Conservation (phyloP, 2,797 vertebrate genomes). For the Lacerta bilineata region DNA sequence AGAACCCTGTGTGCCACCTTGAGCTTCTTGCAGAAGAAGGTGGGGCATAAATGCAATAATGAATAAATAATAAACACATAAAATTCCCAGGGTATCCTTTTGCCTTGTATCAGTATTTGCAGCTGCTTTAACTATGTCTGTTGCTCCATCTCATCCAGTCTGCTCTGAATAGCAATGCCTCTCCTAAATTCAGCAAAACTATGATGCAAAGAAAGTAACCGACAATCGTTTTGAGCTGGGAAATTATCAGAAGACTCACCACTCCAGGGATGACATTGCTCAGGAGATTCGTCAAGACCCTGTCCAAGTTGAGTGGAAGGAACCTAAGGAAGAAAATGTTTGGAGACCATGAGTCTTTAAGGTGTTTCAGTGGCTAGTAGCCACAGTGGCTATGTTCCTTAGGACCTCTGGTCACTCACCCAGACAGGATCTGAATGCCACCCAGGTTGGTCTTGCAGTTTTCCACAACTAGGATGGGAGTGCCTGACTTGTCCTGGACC, state of each 20-base stretch:
- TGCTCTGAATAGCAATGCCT: not conserved
- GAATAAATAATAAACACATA: too few relatives aligned
- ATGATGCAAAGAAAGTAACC: too few relatives aligned
- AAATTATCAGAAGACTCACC: slow-evolving; percentile 70
- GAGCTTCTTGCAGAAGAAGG: too few relatives aligned
- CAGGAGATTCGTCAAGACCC: slow-evolving; percentile 64
- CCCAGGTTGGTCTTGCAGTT: slow-evolving; percentile 71
- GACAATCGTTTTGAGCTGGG: too few relatives aligned
- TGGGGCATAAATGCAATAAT: too few relatives aligned
- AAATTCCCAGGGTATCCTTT: too few relatives aligned
- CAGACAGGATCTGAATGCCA: slow-evolving; percentile 58
- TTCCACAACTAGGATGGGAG: slow-evolving; percentile 68
- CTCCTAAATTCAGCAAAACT: not conserved
- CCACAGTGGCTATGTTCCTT: not conserved
- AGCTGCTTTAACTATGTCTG: not conserved
- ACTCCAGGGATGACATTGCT: slow-evolving; percentile 46
- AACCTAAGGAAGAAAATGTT: slow-evolving; percentile 48
- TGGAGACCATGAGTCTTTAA: not conserved
- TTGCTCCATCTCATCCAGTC: not conserved
- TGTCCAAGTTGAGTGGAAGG: slow-evolving; percentile 60
- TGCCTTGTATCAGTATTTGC: not conserved
- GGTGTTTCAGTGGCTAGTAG: not conserved
- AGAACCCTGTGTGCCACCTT: too few relatives aligned
- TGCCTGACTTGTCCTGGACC: slow-evolving; percentile 45
- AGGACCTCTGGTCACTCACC: slow-evolving; percentile 61